These are phyloP conservation scores for Cromileptes altivelis DNA, from an alignment of 2,113 vertebrate species.

Conservation along the genomic window DNA sequence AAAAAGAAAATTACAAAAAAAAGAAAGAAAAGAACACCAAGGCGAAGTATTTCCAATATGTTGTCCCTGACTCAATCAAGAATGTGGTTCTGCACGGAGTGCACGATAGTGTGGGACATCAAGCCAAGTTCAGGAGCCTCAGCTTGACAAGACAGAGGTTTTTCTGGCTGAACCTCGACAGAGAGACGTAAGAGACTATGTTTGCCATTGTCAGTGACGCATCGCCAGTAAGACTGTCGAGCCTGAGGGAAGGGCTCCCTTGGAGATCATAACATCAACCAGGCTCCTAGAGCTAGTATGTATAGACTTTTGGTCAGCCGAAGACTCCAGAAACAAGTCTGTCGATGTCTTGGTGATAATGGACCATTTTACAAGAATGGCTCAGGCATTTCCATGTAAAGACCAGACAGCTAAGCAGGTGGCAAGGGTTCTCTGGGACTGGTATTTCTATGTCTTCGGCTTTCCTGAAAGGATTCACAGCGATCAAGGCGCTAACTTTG, in stretches of 20 bases:
- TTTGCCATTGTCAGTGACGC: constrained; percentile 7
- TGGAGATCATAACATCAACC: constrained; percentile 4
- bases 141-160: constrained; percentile 18
- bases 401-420: constrained; percentile 35
- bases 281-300: constrained; percentile 3
- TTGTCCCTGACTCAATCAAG: constrained; percentile 23
- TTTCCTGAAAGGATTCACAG: constrained; percentile 29
- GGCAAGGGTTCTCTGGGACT: constrained; percentile 10
- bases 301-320: constrained; percentile 28
- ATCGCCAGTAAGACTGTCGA: constrained; percentile 24
- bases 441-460: constrained; percentile 18
- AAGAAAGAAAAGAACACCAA: not conserved
- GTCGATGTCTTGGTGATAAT: constrained; percentile 25
- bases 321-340: constrained; percentile 12
- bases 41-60: not conserved
- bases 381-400: not conserved
- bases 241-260: not conserved
- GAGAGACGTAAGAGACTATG: constrained; percentile 25
- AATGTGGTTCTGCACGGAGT: not conserved
- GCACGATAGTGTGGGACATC: constrained; percentile 19
- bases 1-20: no score
- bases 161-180: constrained; percentile 12
- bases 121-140: constrained; percentile 30
- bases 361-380: constrained; percentile 21
- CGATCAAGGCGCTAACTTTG: constrained; percentile 26